Evolutionary conservation across 2,797 vertebrate genomes (phyloP), one percentile per base, ranked within the genome.

Genomic region (Danio choprae): DNA sequence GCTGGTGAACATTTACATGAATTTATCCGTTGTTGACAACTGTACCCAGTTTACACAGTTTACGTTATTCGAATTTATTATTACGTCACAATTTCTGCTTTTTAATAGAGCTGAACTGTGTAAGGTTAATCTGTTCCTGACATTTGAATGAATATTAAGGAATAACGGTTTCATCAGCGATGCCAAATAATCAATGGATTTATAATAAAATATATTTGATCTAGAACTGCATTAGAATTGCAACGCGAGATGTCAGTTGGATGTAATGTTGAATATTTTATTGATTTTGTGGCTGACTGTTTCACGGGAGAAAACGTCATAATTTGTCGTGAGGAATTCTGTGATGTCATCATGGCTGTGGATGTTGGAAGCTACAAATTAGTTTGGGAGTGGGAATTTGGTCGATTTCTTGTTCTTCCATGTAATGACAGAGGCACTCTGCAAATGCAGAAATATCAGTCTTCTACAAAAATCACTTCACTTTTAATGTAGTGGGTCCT

Each of bases 1-100:
- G 77, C 13, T 50, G 55, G 77, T 77, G 62, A 76, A 38, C 46
- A 41, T 55, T 51, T 44, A 29, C 40, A 48, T 18, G 56, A 38
- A 72, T 18, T 18, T 48, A 16, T 22, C 18, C 11, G 7, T 59
- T 62, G 44, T n/a, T 70, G 38, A 8, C 44, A 16, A 43, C 63
- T 60, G 62, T 16, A 22, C 44, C 38, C 62, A 22, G 29, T 29
- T 18, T 22, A 48, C 29, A 48, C 3, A 15, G 7, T 36, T 36
- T 55, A 40, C 9, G 15, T 53, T 16, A 46, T 65, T 73, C 3
- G 6, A 20, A 13, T 41, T 8, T 44, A 22, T 29, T 44, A 65
- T 65, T 44, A 12, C 29, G 15, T 36, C 6, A 4, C 13, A 0
- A 1, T 36, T 72, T 22, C 6, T 41, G 29, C 1, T 48, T 60